Evolutionary conservation across 2,888 invertebrate genomes (phyloP).

Genomic region (Steinernema scapterisci): DNA sequence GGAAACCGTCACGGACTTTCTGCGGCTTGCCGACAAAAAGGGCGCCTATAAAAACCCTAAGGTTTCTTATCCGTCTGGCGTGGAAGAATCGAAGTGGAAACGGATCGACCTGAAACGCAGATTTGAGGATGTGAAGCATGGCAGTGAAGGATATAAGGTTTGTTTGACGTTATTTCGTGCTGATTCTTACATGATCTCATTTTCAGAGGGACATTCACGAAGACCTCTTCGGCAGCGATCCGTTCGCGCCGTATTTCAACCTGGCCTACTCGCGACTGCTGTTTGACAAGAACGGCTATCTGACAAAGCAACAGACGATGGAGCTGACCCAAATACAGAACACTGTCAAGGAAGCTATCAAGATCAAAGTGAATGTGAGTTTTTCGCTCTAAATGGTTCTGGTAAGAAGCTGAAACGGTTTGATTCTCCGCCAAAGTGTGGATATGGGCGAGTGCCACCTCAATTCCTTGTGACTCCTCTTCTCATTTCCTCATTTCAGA

Average conservation of each 20-base stretch:
- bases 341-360: background rate
- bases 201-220: background rate
- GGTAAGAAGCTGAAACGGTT: background rate
- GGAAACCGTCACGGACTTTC: background rate
- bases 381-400: background rate
- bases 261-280: slow-evolving; percentile 1
- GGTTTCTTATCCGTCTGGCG: background rate
- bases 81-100: background rate
- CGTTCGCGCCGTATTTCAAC: slow-evolving; percentile 11
- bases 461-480: too few relatives aligned
- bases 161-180: background rate
- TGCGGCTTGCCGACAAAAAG: background rate
- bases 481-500: too few relatives aligned
- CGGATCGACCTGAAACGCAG: background rate
- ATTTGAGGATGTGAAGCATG: background rate
- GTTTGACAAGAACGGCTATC: background rate
- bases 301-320: background rate
- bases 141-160: background rate
- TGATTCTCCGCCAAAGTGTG: too few relatives aligned
- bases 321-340: background rate
- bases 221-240: background rate
- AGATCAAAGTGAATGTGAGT: background rate
- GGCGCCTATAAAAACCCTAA: background rate
- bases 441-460: too few relatives aligned
- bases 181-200: too few relatives aligned